Evolutionary conservation across 2,797 vertebrate species (phyloP), one percentile per base, ranked within the genome.

Genomic region (Labroides dimidiatus): DNA sequence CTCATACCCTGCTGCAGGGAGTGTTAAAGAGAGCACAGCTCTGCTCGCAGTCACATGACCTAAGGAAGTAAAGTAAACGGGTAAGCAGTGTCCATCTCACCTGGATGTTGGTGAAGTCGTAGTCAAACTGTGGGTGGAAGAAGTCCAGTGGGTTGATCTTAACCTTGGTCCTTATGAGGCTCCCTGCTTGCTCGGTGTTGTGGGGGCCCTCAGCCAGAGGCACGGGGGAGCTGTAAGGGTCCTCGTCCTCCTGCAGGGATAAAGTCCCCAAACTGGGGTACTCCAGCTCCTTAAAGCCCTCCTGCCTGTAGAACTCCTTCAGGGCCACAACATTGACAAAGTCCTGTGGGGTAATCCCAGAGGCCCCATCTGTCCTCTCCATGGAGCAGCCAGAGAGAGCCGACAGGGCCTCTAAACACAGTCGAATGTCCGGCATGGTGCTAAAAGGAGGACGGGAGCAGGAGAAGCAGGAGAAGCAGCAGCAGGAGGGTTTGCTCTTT

Each of bases 101-200:
- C 87, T 82, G 71, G 0, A 86, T 13, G 15, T 72, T 17, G 44
- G 87, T 90, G 78, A 92, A 92, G 80, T 93, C 82, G 45, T 80
- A 91, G 77, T 93, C 19, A 47, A 42, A 93, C 39, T 16, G 0
- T 0, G 75, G 73, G 1, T 93, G 75, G 13, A 93, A 92, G 60
- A 93, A 93, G 0, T 90, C 73, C 1, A 80, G 0, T 0, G 68
- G 52, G 41, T 93, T 86, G 37, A 93, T 64, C 20, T 45, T 75
- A 2, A 91, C 47, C 0, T 36, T 56, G 11, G 24, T 0, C 7
- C 6, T 50, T 2, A n/a, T n/a, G n/a, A 0, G 2, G 19, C 16
- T 65, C 6, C 14, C 11, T 1, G 1, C 4, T 0, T 0, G 42
- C 2, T n/a, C 69, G 0, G 52, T 37, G 1, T 21, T 37, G 43